Base-by-base conservation (phyloP, 2,888 invertebrate species). In the Watsonalla cultraria region DNA sequence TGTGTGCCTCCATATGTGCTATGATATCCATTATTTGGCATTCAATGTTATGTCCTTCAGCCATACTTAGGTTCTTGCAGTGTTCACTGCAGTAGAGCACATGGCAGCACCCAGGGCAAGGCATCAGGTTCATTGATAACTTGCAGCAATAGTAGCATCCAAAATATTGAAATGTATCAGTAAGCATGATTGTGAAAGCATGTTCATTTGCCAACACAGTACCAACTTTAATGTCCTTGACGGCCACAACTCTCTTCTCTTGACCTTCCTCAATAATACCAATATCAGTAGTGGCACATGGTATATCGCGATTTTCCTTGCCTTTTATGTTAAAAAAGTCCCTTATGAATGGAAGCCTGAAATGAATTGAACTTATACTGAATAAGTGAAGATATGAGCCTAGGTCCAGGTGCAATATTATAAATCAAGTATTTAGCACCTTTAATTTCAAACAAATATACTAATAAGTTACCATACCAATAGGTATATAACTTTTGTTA, bases 71-170 rank as follows among this genome's bases (percentile, higher is more conserved):
- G 11, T 47, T 45, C 56, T 52, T 66, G 52, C 74, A 75, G 6
- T 52, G 11, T 11, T 66, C 57, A 55, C 60, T 53, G 51, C 74
- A 75, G 51, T 70, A 75, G 13, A 74, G 46, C 6, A 57, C 68
- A n/a, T 11, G 6, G 46, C 57, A 59, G 47, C 74, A 75, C 6
- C 51, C 54, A 7, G 68, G 62, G 47, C 74, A 75, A 0, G 74
- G 73, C 13, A 65, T 60, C 45, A 75, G 56, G 51, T 70, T 70
- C 7, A 64, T 51, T 24, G 51, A 14, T 13, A 60, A 47, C 48
- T 58, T 67, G n/a, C 66, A 61, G 39, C 74, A 75, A 48, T 66
- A 61, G 52, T 72, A 65, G 49, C 76, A 76, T 0, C 64, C 54
- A 60, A 54, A 11, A 34, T 46, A 46, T 55, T 60, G n/a, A 65